A percentile compares a stretch with the other conserved stretches of the same genome.
Evolutionary conservation across 2,113 vertebrate genomes (phyloP).

Genomic region (Ceyx melanurus): DNA sequence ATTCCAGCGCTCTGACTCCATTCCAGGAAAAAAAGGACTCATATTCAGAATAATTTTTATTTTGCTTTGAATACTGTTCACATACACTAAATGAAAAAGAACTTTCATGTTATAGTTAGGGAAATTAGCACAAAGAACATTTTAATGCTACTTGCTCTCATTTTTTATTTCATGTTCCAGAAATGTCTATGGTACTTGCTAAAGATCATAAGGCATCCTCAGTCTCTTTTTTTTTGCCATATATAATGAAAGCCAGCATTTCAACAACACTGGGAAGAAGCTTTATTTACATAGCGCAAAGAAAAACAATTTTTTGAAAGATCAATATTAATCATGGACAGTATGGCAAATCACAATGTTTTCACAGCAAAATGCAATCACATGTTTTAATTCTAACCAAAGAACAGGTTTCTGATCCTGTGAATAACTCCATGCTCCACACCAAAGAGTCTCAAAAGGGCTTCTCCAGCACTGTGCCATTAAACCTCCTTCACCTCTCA

Average conservation of each 20-base stretch:
- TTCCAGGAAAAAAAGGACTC: neutral
- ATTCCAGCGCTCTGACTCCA: neutral
- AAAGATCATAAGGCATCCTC: slow-evolving; percentile 66
- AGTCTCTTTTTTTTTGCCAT: slow-evolving; percentile 52
- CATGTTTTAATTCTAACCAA: slow-evolving; percentile 52
- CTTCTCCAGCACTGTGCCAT: neutral
- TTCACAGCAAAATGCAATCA: slow-evolving; percentile 57
- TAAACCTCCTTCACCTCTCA: neutral
- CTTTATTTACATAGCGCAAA: slow-evolving; percentile 72
- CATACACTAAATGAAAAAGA: slow-evolving; percentile 20
- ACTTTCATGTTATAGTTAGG: slow-evolving; percentile 31
- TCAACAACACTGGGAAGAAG: slow-evolving; percentile 49
- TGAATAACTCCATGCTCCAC: neutral
- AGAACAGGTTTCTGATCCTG: slow-evolving; percentile 26
- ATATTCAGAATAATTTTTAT: slow-evolving; percentile 7
- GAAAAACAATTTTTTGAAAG: slow-evolving; percentile 71
- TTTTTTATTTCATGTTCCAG: slow-evolving; percentile 62
- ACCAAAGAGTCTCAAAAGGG: neutral
- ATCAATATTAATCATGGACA: slow-evolving; percentile 66
- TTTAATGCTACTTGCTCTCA: slow-evolving; percentile 59
- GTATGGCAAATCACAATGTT: slow-evolving; percentile 59
- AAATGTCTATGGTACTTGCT: slow-evolving; percentile 62
- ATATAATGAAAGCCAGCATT: slow-evolving; percentile 73
- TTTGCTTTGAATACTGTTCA: slow-evolving; percentile 27
- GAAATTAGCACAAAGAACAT: slow-evolving; percentile 42